Conservation (phyloP, 1,140 invertebrate species). For the Drosophila rufa region DNA sequence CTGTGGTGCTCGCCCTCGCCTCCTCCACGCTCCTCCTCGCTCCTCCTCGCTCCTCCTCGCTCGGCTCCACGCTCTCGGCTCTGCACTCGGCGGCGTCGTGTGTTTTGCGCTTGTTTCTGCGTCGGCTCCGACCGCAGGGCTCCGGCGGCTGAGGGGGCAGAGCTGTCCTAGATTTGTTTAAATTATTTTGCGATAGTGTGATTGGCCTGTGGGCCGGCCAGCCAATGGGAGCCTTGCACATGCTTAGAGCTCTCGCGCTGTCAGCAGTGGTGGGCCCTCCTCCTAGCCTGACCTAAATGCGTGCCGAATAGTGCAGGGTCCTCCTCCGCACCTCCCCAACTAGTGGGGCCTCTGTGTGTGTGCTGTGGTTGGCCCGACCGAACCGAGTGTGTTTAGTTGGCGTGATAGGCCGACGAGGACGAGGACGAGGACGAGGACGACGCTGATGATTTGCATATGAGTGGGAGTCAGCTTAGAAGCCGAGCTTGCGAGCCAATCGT, state of each 20-base stretch:
- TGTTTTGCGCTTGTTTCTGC: conserved; percentile 49
- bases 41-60: not conserved
- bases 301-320: conserved; percentile 72
- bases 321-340: not conserved
- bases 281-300: conserved; percentile 67
- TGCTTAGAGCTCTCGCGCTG: conserved; percentile 70
- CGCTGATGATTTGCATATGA: conserved; percentile 57
- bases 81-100: conserved; percentile 26
- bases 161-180: conserved; percentile 84
- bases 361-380: conserved; percentile 40
- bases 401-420: conserved; percentile 57
- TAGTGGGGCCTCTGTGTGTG: not conserved
- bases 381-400: conserved; percentile 66
- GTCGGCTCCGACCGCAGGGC: conserved; percentile 33
- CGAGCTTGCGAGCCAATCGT: conserved; percentile 17
- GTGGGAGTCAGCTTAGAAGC: conserved; percentile 55
- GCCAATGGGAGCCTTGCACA: conserved; percentile 81
- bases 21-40: not conserved
- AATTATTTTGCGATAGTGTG: conserved; percentile 85
- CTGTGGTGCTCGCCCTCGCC: not conserved
- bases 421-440: not conserved
- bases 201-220: conserved; percentile 78
- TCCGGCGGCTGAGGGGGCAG: conserved; percentile 6
- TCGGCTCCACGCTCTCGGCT: conserved; percentile 6
- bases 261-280: conserved; percentile 38